phyloP scores from a whole-genome alignment of 2,797 vertebrate species.

The Smutsia gigantea region DNA sequence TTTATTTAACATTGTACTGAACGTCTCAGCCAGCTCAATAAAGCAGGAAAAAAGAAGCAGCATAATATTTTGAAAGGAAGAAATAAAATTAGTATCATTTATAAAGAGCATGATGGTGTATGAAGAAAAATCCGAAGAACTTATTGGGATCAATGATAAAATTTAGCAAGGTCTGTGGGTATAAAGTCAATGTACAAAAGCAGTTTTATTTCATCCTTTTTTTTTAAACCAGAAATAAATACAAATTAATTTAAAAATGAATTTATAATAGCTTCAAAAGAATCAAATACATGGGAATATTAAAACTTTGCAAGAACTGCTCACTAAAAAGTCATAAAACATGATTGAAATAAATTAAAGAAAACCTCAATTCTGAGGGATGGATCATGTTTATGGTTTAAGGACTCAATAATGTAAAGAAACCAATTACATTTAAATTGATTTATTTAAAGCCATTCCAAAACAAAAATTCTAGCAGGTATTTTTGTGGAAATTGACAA shows the following conservation, averaged over 20 bases:
- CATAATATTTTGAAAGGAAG: background rate
- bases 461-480: background rate
- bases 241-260: background rate
- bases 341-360: background rate
- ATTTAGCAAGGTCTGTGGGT: background rate
- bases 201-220: background rate
- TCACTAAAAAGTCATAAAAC: background rate
- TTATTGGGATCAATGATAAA: background rate
- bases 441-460: background rate
- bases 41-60: background rate
- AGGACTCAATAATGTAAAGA: background rate
- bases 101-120: background rate
- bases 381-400: background rate
- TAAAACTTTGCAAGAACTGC: background rate
- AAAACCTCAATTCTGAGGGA: background rate
- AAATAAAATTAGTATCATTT: background rate
- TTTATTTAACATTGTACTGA: too few species aligned
- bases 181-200: background rate
- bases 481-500: background rate
- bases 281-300: background rate
- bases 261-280: background rate
- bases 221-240: background rate
- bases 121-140: background rate
- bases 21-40: background rate
- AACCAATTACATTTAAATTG: background rate